These are phyloP conservation scores for Rhorus exstirpatorius DNA, from an alignment of 2,888 invertebrate species.

Conservation along the genomic window DNA sequence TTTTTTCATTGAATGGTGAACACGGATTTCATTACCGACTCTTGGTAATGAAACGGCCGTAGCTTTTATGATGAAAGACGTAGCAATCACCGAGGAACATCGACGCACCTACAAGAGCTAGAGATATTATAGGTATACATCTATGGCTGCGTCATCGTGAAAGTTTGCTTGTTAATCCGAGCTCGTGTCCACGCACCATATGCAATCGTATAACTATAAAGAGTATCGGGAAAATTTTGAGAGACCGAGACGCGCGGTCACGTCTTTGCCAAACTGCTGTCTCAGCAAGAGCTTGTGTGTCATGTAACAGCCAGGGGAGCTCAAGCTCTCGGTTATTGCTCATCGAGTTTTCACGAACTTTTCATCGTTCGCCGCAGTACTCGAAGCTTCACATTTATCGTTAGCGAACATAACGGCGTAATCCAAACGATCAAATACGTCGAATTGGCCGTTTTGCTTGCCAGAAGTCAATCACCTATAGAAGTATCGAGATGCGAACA, in stretches of 20 bases:
- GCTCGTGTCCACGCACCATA: slow-evolving; percentile 34
- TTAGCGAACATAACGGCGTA: background rate
- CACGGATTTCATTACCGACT: background rate
- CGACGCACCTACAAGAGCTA: background rate
- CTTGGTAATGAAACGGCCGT: background rate
- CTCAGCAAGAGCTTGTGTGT: slow-evolving; percentile 15
- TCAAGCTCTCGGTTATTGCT: slow-evolving; percentile 40
- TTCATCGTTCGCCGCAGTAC: slow-evolving; percentile 23
- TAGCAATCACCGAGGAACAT: background rate
- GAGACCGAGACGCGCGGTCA: slow-evolving; percentile 9
- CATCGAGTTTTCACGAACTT: slow-evolving; percentile 40
- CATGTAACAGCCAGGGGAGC: slow-evolving; percentile 40
- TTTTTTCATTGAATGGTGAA: background rate
- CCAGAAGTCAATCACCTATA: background rate
- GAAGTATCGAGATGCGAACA: background rate
- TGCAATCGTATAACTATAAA: slow-evolving; percentile 43
- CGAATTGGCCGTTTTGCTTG: background rate
- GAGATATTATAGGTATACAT: background rate
- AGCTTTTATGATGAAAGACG: slow-evolving; percentile 1
- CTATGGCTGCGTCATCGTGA: slow-evolving; percentile 29
- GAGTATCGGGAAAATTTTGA: slow-evolving; percentile 36
- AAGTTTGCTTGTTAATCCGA: slow-evolving; percentile 39
- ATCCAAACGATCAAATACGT: slow-evolving; percentile 3
- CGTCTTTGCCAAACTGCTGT: slow-evolving; percentile 66
- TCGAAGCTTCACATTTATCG: slow-evolving; percentile 10